These are phyloP conservation scores for Indri indri DNA, from an alignment of 2,113 vertebrate species.

Conservation along the genomic window DNA sequence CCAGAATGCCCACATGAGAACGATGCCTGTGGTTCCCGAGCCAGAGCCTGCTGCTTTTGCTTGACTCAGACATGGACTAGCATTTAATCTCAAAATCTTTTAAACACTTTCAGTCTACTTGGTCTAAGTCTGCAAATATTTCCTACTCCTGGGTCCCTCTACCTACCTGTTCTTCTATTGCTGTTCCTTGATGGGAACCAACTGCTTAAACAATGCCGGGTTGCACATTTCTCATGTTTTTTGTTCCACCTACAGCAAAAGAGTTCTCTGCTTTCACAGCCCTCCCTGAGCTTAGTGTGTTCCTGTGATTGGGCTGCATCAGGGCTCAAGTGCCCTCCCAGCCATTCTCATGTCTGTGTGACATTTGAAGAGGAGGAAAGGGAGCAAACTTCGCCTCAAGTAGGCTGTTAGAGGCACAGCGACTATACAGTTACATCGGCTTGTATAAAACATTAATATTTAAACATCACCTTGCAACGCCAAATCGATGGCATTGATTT, in stretches of 20 bases:
- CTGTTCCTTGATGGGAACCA: not conserved
- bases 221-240: not conserved
- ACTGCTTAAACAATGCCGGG: not conserved
- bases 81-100: constrained; percentile 28
- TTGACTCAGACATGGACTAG: constrained; percentile 16
- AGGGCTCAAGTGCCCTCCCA: not conserved
- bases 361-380: not conserved
- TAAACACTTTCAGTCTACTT: not conserved
- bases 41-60: not conserved
- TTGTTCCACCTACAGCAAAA: not conserved
- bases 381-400: not conserved
- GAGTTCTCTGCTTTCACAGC: not conserved
- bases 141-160: not conserved
- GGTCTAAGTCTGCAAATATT: not conserved
- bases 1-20: constrained; percentile 27
- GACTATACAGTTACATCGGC: not conserved
- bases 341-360: not conserved
- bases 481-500: not conserved
- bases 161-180: not conserved
- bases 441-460: not conserved
- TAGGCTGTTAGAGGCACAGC: not conserved
- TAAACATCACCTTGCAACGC: not conserved
- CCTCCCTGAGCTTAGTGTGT: not conserved
- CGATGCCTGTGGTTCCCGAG: not conserved
- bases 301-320: not conserved